Evolutionary conservation across 2,797 vertebrate genomes (phyloP).

Genomic region (Thalassophryne amazonica): DNA sequence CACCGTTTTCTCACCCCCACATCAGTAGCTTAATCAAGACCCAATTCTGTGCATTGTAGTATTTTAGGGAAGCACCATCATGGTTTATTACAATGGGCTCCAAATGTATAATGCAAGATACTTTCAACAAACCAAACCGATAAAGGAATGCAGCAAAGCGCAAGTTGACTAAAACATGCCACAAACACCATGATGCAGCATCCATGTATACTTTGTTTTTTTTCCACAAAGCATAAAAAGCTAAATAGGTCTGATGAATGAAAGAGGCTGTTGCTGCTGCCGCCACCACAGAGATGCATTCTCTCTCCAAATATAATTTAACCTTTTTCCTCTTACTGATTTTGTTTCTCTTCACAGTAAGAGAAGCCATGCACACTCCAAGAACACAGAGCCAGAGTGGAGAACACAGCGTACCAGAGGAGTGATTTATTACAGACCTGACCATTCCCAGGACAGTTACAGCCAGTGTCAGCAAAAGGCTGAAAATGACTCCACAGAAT

Average conservation of each 20-base stretch:
- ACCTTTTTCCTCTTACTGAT: conserved; percentile 38
- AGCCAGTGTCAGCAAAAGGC: conserved; percentile 67
- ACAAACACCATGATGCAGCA: conserved; percentile 14
- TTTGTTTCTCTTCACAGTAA: conserved; percentile 45
- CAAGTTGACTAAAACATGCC: not conserved
- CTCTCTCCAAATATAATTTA: conserved; percentile 32
- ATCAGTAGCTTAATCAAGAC: too few species aligned
- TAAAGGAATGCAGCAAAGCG: not conserved
- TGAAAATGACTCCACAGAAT: conserved; percentile 56
- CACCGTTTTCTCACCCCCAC: too few species aligned
- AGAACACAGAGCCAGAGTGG: conserved; percentile 41
- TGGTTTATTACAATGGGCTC: too few species aligned
- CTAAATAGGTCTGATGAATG: conserved; percentile 16
- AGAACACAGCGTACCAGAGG: conserved; percentile 74
- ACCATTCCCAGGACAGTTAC: conserved; percentile 77
- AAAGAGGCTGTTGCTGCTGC: conserved; percentile 32
- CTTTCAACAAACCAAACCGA: too few species aligned
- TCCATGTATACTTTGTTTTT: conserved; percentile 3
- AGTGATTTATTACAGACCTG: conserved; percentile 76
- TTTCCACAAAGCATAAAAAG: conserved; percentile 12
- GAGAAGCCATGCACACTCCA: conserved; percentile 51
- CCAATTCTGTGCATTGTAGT: too few species aligned
- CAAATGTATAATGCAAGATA: too few species aligned
- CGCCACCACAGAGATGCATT: conserved; percentile 25
- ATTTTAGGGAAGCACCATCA: too few species aligned